Conservation (phyloP, 1,140 invertebrate species). For the Drosophila kanapiae region DNA sequence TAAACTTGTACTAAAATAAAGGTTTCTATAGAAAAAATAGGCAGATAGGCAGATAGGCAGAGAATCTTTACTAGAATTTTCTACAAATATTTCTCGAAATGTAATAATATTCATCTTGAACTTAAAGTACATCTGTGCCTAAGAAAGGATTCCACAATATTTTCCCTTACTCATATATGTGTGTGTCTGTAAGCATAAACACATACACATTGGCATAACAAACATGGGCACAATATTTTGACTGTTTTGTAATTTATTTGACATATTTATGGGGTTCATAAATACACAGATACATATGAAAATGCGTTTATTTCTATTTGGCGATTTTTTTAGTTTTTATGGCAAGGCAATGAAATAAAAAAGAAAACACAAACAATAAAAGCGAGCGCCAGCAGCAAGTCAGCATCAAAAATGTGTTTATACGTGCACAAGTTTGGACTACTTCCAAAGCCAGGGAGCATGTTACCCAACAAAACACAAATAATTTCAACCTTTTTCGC, state of each 20-base stretch:
- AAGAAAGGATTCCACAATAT: neutral
- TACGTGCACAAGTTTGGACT: slow-evolving; percentile 72
- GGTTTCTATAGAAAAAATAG: too few species aligned
- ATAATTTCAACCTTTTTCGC: slow-evolving; percentile 5
- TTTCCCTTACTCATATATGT: neutral
- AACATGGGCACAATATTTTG: slow-evolving; percentile 79
- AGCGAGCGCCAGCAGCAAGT: slow-evolving; percentile 28
- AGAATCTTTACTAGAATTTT: too few species aligned
- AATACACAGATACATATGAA: slow-evolving; percentile 79
- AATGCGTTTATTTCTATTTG: slow-evolving; percentile 81
- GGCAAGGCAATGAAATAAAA: slow-evolving; percentile 22
- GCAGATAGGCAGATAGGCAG: too few species aligned
- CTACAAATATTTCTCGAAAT: too few species aligned
- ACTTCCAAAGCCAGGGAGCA: slow-evolving; percentile 56
- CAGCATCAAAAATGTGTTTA: slow-evolving; percentile 61
- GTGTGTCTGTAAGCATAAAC: neutral
- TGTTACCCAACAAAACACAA: slow-evolving; percentile 43
- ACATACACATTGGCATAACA: slow-evolving; percentile 37
- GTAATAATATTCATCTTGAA: too few species aligned
- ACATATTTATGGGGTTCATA: slow-evolving; percentile 82
- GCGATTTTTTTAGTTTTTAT: slow-evolving; percentile 75
- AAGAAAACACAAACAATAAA: slow-evolving; percentile 50
- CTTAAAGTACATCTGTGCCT: too few species aligned
- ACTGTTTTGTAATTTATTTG: slow-evolving; percentile 81
- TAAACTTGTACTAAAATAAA: too few species aligned